Evolutionary conservation across 2,113 vertebrate genomes (phyloP).

Genomic region (Passer domesticus): DNA sequence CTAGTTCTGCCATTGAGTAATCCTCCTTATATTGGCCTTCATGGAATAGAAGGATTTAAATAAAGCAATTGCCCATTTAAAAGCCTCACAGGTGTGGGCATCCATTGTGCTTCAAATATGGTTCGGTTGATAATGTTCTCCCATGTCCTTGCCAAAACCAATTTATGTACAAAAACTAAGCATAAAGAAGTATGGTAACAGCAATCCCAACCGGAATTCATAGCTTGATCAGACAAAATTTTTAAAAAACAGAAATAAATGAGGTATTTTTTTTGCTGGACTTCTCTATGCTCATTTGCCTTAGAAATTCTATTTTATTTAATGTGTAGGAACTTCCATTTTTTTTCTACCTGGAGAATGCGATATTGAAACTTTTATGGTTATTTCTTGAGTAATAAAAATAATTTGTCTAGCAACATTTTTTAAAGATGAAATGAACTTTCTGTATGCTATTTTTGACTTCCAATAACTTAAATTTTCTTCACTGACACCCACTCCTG

Average conservation of each 20-base stretch:
- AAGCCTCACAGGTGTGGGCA: not conserved
- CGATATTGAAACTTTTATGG: not conserved
- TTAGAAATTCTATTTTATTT: not conserved
- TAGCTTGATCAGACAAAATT: not conserved
- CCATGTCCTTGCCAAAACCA: not conserved
- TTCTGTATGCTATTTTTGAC: not conserved
- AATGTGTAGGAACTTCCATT: not conserved
- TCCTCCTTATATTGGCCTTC: not conserved
- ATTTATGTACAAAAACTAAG: not conserved
- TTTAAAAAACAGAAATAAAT: not conserved
- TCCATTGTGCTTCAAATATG: not conserved
- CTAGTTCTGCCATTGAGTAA: not conserved
- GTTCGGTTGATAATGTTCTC: not conserved
- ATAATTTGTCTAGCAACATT: not conserved
- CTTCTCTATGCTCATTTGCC: not conserved
- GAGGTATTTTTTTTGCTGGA: not conserved
- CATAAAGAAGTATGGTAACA: not conserved
- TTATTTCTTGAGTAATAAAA: not conserved
- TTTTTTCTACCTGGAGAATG: not conserved
- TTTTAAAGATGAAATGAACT: not conserved
- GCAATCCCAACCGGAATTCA: not conserved
- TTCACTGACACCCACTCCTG: not conserved
- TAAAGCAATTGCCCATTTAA: not conserved
- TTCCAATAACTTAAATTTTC: not conserved
- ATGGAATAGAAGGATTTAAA: not conserved